These are phyloP conservation scores for Drosophila merina DNA, from an alignment of 2,888 invertebrate genomes.

Conservation along the genomic window DNA sequence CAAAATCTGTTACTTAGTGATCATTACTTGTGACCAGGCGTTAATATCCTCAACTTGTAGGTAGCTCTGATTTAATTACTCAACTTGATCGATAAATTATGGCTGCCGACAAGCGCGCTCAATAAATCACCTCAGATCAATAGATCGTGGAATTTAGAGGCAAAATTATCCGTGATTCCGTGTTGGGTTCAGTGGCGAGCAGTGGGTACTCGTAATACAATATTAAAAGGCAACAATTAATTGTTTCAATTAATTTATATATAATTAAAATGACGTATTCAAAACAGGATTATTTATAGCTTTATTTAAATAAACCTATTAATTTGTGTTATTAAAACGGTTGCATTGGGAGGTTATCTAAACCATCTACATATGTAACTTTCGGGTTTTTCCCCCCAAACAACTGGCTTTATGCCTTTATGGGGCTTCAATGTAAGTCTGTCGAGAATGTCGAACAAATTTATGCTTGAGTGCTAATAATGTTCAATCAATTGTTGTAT, in stretches of 20 bases:
- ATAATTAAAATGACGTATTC: background rate
- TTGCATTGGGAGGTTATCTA: conserved; percentile 5
- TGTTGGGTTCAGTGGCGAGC: background rate
- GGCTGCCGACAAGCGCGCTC: conserved; percentile 14
- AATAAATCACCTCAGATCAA: conserved; percentile 19
- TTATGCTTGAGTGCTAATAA: conserved; percentile 78
- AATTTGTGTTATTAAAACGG: background rate
- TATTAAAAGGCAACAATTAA: conserved; percentile 5
- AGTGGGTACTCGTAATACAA: background rate
- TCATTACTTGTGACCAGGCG: conserved; percentile 19
- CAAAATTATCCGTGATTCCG: conserved; percentile 13
- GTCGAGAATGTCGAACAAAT: conserved; percentile 55
- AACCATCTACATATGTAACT: conserved; percentile 17
- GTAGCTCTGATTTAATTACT: conserved; percentile 14
- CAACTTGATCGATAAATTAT: conserved; percentile 9
- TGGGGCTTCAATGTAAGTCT: conserved; percentile 23
- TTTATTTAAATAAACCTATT: background rate
- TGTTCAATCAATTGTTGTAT: conserved; percentile 73
- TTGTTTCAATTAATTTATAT: conserved; percentile 2
- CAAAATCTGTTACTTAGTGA: background rate
- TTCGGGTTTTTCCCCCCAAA: conserved; percentile 5
- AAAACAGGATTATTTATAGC: background rate
- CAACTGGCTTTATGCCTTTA: too few species aligned
- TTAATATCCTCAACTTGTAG: conserved; percentile 5
- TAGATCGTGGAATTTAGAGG: conserved; percentile 12